phyloP scores from a whole-genome alignment of 2,797 vertebrate genomes.

The Channallabes apus region DNA sequence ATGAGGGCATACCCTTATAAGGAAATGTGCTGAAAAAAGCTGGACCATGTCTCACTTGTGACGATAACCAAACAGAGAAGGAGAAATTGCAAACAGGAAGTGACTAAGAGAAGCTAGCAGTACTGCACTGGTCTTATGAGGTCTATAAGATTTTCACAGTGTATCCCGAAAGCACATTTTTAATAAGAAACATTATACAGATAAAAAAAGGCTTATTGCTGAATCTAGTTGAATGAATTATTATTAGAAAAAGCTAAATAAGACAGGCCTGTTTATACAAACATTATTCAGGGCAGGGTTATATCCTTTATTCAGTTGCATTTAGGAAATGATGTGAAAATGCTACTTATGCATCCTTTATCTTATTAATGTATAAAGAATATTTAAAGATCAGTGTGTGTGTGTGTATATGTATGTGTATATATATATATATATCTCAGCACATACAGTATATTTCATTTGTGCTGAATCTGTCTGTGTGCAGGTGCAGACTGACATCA shows the following conservation, averaged over 20 bases:
- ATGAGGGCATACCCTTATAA: slow-evolving; percentile 63
- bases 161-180: background rate
- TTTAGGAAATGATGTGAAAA: background rate
- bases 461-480: slow-evolving; percentile 40
- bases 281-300: background rate
- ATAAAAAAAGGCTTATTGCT: background rate
- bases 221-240: background rate
- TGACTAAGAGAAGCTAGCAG: slow-evolving; percentile 28
- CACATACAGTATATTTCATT: background rate
- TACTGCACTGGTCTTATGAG: background rate
- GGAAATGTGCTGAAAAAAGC: slow-evolving; percentile 59
- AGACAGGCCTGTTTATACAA: background rate
- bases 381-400: background rate
- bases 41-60: slow-evolving; percentile 21
- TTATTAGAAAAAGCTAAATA: background rate
- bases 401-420: too few relatives aligned
- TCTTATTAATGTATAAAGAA: background rate
- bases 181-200: background rate
- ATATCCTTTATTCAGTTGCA: background rate
- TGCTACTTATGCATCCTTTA: background rate
- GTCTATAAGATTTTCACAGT: background rate
- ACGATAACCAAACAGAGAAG: slow-evolving; percentile 61
- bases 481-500: slow-evolving; percentile 90
- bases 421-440: too few relatives aligned
- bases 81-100: slow-evolving; percentile 64